A percentile compares a stretch with the other conserved stretches of the same genome.
Evolutionary conservation across 2,797 vertebrate genomes (phyloP).

Genomic region (Malurus splendens): DNA sequence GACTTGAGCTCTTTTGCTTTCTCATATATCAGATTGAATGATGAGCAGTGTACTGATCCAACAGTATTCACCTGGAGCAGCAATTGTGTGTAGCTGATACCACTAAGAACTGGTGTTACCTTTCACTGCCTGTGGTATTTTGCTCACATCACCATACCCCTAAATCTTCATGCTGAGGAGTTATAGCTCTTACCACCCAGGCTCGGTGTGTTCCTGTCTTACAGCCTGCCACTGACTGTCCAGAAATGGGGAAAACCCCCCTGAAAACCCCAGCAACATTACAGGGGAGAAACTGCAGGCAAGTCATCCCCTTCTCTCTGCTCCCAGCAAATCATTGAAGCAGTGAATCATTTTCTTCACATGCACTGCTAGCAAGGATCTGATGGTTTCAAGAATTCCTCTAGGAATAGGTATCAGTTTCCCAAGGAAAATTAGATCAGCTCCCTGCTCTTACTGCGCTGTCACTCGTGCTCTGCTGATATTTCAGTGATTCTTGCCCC

Average conservation of each 20-base stretch:
- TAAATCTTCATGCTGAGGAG: neutral
- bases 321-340: neutral
- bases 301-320: neutral
- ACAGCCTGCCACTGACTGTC: neutral
- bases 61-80: neutral
- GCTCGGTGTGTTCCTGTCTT: neutral
- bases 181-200: neutral
- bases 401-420: neutral
- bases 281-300: neutral
- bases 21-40: neutral
- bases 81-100: neutral
- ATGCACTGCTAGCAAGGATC: neutral
- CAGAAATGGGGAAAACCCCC: accelerated
- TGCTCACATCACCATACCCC: neutral
- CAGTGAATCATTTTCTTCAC: neutral
- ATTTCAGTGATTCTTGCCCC: neutral
- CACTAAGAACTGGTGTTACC: neutral
- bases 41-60: neutral
- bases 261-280: accelerated
- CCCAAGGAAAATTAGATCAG: neutral
- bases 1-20: neutral
- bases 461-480: neutral
- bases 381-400: neutral
- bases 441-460: neutral
- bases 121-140: neutral